Base-by-base conservation (phyloP, 2,113 vertebrate genomes). In the Columba livia region DNA sequence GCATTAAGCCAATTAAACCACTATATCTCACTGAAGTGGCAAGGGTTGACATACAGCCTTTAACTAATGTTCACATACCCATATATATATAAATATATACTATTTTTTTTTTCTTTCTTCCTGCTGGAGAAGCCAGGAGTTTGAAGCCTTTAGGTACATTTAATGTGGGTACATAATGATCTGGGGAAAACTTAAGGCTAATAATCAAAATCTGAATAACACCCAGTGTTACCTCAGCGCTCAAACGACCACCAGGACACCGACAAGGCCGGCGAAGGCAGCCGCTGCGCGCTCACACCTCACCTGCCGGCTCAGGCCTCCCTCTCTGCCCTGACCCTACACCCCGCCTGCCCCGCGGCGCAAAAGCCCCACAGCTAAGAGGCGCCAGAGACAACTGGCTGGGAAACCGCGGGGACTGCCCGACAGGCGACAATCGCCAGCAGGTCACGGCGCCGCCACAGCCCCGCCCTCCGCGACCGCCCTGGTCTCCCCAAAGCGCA, bases 381-480 rank as follows among this genome's bases (percentile, higher is more conserved):
- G 7, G 4, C 21, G 3, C 15, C 58, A 15, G 6, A 4, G 9
- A 38, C 15, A 34, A 2, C 9, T 31, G 1, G 4, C 9, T 2
- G 31, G 5, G 13, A 8, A 17, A 4, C 5, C 5, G 28, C 8
- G 10, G 1, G 5, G 1, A 16, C 2, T 0, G 18, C 44, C 44
- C 44, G 44, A 47, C 44, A 47, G 44, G 44, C 44, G 8, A 47
- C 18, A 47, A 19, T 18, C 11, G 1, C 4, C 47, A 10, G 4
- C 2, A 5, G 2, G 38, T 3, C 25, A 4, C 19, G 0, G 3
- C 8, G 1, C 17, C 25, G 6, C 16, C 44, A 11, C 34, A 1
- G 8, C 24, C 42, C 58, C 2, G 15, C 70, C 70, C 50, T 28
- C 6, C 60, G 34, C 60, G 23, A 16, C 70, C 48, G 9, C 29